These are phyloP conservation scores for Arion vulgaris DNA, from an alignment of 1,140 invertebrate genomes.

Conservation along the genomic window DNA sequence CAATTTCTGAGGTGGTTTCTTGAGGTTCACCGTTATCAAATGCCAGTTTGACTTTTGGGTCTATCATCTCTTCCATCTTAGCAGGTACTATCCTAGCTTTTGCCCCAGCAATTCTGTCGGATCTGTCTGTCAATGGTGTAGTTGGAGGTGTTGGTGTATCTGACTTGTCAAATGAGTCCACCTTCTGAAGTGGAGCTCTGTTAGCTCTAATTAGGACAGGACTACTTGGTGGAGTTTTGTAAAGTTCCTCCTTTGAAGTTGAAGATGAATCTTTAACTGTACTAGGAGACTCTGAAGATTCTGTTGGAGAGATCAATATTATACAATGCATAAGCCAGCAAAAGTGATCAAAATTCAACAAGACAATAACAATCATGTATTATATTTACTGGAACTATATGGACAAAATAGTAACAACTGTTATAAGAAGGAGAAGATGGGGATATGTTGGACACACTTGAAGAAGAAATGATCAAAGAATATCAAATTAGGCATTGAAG, in stretches of 20 bases:
- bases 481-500: too few species aligned
- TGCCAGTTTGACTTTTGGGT: background rate
- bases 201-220: conserved; percentile 48
- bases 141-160: conserved; percentile 44
- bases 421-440: too few species aligned
- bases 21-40: background rate
- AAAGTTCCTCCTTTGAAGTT: conserved; percentile 48
- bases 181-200: conserved; percentile 55
- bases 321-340: too few species aligned
- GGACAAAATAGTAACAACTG: too few species aligned
- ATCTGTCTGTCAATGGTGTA: conserved; percentile 26
- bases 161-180: conserved; percentile 57
- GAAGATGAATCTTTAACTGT: conserved; percentile 4
- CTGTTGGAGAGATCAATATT: background rate
- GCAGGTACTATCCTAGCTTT: background rate
- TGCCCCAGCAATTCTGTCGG: background rate
- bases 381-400: too few species aligned
- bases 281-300: conserved; percentile 14
- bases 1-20: background rate
- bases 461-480: too few species aligned
- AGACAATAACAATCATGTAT: too few species aligned
- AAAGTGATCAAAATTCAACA: too few species aligned
- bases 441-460: too few species aligned
- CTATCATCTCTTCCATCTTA: background rate
- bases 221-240: conserved; percentile 62